phyloP scores from a whole-genome alignment of 1,140 invertebrate species.

The Cydia fagiglandana region DNA sequence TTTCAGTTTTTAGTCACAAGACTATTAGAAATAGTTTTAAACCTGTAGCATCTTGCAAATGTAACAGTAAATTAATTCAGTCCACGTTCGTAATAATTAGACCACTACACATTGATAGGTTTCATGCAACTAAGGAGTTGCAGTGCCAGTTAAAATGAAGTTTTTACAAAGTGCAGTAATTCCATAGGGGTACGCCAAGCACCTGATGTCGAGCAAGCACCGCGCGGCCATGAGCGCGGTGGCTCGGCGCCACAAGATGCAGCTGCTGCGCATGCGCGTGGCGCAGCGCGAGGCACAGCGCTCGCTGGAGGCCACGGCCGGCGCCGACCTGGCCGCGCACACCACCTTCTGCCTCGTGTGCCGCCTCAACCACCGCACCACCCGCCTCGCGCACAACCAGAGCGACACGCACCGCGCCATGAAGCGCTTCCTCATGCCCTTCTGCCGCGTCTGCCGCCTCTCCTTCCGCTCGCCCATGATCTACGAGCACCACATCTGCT shows the following conservation, averaged over 20 bases:
- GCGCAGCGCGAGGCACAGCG: conserved; percentile 87
- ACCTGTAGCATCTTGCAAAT: too few relatives aligned
- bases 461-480: conserved; percentile 89
- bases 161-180: conserved; percentile 1
- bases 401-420: conserved; percentile 89
- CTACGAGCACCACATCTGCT: conserved; percentile 89
- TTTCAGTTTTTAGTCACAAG: too few relatives aligned
- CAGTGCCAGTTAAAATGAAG: too few relatives aligned
- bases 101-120: too few relatives aligned
- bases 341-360: conserved; percentile 88
- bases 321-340: conserved; percentile 81
- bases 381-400: conserved; percentile 86
- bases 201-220: conserved; percentile 85
- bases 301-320: conserved; percentile 84
- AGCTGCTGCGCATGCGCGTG: conserved; percentile 85
- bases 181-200: conserved; percentile 83
- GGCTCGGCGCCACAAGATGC: conserved; percentile 84
- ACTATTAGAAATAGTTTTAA: too few relatives aligned
- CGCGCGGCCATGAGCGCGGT: conserved; percentile 85
- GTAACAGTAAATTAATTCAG: too few relatives aligned
- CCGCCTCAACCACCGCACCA: conserved; percentile 88
- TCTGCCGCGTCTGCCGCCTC: conserved; percentile 85
- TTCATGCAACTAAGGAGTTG: too few relatives aligned
- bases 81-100: too few relatives aligned
- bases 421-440: conserved; percentile 89